Evolutionary conservation across 2,113 vertebrate genomes (phyloP).

Genomic region (Electrona antarctica): DNA sequence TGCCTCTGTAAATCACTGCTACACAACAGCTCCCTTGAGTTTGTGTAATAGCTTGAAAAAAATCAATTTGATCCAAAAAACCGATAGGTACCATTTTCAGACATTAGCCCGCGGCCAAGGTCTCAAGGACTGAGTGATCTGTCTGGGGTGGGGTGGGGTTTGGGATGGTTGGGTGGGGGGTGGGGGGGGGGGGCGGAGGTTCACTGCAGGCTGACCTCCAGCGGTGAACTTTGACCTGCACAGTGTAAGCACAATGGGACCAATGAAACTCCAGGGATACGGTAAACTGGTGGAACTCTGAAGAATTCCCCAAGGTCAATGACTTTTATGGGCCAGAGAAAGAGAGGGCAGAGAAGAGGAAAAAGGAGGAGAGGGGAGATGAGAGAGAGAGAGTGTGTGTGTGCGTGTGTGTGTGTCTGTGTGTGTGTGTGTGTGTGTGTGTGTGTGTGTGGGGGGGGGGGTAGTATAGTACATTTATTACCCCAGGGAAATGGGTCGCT

Average conservation of each 20-base stretch:
- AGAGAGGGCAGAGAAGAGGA: background rate
- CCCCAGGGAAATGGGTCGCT: background rate
- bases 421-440: background rate
- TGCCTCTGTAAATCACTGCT: constrained; percentile 27
- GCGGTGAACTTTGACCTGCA: constrained; percentile 58
- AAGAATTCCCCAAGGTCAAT: constrained; percentile 54
- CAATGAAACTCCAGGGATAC: constrained; percentile 67
- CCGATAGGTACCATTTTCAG: constrained; percentile 60
- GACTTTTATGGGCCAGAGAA: constrained; percentile 49
- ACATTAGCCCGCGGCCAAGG: constrained; percentile 43
- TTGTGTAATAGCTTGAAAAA: constrained; percentile 13
- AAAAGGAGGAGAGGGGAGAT: background rate
- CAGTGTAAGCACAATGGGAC: constrained; percentile 65
- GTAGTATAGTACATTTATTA: constrained; percentile 3
- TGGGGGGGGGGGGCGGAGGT: constrained; percentile 46
- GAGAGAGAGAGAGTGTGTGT: constrained; percentile 25
- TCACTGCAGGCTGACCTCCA: constrained; percentile 55
- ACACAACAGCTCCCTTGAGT: too few relatives aligned
- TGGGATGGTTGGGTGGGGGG: constrained; percentile 25
- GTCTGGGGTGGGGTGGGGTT: too few relatives aligned
- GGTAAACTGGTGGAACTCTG: constrained; percentile 53
- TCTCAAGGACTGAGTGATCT: constrained; percentile 1
- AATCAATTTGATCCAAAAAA: constrained; percentile 58
- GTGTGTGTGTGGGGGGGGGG: background rate
- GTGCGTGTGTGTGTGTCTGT: too few relatives aligned